Conservation (phyloP, 2,888 invertebrate species). For the Coleophora flavipennella region DNA sequence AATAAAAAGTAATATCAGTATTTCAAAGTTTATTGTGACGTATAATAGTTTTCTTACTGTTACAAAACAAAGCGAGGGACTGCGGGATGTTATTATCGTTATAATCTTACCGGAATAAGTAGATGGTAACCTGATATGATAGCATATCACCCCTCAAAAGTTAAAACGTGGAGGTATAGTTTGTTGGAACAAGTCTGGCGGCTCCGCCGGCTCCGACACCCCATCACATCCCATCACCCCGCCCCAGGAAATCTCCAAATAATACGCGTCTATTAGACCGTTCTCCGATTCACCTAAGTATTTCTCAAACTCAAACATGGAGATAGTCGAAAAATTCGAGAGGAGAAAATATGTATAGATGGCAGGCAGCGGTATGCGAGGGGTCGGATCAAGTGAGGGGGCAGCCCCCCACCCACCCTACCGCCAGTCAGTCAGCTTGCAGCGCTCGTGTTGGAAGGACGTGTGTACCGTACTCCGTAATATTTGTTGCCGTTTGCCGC, state of each 20-base stretch:
- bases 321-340: conserved; percentile 66
- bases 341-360: conserved; percentile 62
- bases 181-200: conserved; percentile 1
- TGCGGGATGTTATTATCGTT: not conserved
- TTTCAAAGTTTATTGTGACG: too few relatives aligned
- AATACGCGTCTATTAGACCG: conserved; percentile 68
- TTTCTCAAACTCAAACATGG: conserved; percentile 70
- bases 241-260: conserved; percentile 56
- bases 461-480: conserved; percentile 26
- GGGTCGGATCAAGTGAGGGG: conserved; percentile 29
- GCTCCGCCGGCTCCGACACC: conserved; percentile 10
- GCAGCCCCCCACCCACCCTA: conserved; percentile 32
- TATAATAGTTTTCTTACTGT: too few relatives aligned
- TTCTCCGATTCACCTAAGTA: conserved; percentile 67
- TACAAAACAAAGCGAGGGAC: too few relatives aligned
- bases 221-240: conserved; percentile 35
- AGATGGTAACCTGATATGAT: too few relatives aligned
- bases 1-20: too few relatives aligned
- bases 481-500: conserved; percentile 29
- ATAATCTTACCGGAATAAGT: not conserved
- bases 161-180: not conserved
- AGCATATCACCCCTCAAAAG: too few relatives aligned
- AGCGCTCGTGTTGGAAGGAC: conserved; percentile 33
- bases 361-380: conserved; percentile 49
- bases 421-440: conserved; percentile 47